These are phyloP conservation scores for Epizoanthus ramosus DNA, from an alignment of 92 coral and sea anemone genomes.

Conservation along the genomic window DNA sequence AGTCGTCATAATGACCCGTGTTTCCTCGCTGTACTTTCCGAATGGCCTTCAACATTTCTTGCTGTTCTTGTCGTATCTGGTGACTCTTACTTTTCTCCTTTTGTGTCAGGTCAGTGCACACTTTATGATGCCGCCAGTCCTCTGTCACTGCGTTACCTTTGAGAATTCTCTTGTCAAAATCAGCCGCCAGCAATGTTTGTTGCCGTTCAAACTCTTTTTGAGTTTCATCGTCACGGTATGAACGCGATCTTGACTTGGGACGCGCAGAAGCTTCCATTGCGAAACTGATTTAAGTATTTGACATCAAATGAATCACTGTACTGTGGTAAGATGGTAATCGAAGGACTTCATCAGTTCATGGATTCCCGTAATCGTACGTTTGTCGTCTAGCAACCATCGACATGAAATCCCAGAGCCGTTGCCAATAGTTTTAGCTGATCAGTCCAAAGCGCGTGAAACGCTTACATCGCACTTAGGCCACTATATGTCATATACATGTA, in stretches of 20 bases:
- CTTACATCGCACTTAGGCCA: not conserved
- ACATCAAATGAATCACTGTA: no score
- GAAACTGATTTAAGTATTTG: no score
- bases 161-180: conserved; percentile 71
- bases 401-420: not conserved
- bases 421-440: not conserved
- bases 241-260: not conserved
- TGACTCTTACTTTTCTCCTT: conserved; percentile 68
- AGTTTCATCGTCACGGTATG: conserved; percentile 49
- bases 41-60: conserved; percentile 69
- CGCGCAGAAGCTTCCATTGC: conserved; percentile 27
- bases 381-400: conserved; percentile 19
- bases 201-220: conserved; percentile 75
- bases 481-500: not conserved
- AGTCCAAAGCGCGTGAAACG: not conserved
- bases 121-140: conserved; percentile 69
- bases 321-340: not conserved
- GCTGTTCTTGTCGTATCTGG: conserved; percentile 57
- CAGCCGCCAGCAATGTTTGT: conserved; percentile 69
- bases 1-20: conserved; percentile 82
- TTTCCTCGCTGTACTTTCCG: conserved; percentile 67
- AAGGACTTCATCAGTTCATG: not conserved
- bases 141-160: conserved; percentile 79
- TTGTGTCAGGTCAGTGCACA: conserved; percentile 57
- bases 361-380: not conserved